Evolutionary conservation across 1,140 invertebrate genomes (phyloP).

Genomic region (Kradibia gibbosae): DNA sequence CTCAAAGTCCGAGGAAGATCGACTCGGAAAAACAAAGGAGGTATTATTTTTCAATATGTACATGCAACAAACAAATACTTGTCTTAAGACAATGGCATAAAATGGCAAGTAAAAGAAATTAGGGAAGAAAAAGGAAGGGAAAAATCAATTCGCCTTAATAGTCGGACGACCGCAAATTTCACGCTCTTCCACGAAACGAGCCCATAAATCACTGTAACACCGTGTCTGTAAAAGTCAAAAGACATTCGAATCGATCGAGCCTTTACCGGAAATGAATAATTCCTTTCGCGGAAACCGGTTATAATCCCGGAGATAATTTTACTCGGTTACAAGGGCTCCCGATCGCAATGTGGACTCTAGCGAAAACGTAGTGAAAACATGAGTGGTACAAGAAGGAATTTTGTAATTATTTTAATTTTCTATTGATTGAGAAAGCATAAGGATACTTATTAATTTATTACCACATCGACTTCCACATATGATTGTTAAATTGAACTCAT

Average conservation of each 20-base stretch:
- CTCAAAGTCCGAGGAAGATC: background rate
- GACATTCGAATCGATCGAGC: slow-evolving; percentile 29
- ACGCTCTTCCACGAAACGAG: slow-evolving; percentile 29
- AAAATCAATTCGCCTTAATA: background rate
- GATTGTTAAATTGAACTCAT: too few species aligned
- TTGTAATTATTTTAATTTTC: background rate
- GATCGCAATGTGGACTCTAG: background rate
- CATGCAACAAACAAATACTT: background rate
- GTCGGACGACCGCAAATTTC: slow-evolving; percentile 20
- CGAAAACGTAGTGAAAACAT: background rate
- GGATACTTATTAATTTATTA: too few species aligned
- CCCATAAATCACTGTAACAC: slow-evolving; percentile 25
- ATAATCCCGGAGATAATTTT: background rate
- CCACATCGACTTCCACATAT: too few species aligned
- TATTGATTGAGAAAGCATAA: background rate
- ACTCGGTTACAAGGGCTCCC: background rate
- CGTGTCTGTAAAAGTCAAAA: background rate
- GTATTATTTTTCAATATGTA: background rate
- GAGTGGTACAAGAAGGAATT: too few species aligned
- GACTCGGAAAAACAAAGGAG: background rate
- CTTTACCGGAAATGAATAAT: slow-evolving; percentile 34
- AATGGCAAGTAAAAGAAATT: background rate
- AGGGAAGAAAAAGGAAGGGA: background rate
- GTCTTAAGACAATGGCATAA: background rate
- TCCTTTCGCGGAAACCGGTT: slow-evolving; percentile 26